Conservation (phyloP, 2,888 invertebrate genomes). For the Flexamia atlantica region DNA sequence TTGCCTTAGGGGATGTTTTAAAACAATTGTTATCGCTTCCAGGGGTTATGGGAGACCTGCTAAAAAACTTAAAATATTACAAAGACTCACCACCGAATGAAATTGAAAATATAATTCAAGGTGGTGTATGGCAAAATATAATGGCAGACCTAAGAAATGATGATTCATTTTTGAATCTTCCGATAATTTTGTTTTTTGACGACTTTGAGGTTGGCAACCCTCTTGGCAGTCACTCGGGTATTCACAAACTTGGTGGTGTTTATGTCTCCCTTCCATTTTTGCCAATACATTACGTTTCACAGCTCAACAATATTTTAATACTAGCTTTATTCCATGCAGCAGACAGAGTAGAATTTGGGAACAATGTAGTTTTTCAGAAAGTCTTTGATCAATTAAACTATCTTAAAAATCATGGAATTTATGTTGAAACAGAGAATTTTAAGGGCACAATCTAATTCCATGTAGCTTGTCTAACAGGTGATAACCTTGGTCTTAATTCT, state of each 20-base stretch:
- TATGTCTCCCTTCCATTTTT: conserved; percentile 6
- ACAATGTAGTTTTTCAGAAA: background rate
- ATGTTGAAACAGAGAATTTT: background rate
- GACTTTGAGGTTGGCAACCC: conserved; percentile 1
- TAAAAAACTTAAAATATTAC: conserved; percentile 22
- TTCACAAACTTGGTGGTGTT: conserved; percentile 16
- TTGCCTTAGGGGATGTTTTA: no score
- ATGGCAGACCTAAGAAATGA: background rate
- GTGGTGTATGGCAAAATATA: background rate
- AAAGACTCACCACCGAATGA: no score
- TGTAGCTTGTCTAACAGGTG: background rate
- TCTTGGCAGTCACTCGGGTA: background rate
- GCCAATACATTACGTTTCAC: background rate
- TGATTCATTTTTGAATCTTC: background rate
- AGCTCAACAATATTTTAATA: background rate
- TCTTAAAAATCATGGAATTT: background rate
- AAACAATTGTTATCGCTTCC: background rate
- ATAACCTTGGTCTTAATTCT: conserved; percentile 4
- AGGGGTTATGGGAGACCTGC: background rate
- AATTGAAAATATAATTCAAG: conserved; percentile 13
- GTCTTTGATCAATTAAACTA: background rate
- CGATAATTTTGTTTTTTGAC: conserved; percentile 6
- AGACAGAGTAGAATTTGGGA: conserved; percentile 1
- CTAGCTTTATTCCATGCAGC: background rate
- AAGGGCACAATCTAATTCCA: background rate